Evolutionary conservation across 2,797 vertebrate genomes (phyloP).

Genomic region (Erpetoichthys calabaricus): DNA sequence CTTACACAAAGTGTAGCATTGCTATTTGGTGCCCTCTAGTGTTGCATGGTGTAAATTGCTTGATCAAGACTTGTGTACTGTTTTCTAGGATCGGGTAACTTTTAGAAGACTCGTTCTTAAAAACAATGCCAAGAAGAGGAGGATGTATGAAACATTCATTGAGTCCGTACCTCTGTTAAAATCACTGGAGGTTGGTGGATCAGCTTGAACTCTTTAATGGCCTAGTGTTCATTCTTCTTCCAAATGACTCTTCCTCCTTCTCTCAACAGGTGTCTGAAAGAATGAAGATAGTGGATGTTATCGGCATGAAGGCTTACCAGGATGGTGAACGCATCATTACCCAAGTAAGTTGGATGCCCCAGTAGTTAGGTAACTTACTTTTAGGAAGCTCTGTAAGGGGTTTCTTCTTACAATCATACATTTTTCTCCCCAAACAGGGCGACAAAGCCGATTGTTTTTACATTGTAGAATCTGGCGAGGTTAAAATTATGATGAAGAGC

Average conservation of each 20-base stretch:
- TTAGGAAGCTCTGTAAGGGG: too few relatives aligned
- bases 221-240: neutral
- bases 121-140: conserved; percentile 89
- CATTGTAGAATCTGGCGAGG: conserved; percentile 85
- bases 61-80: too few relatives aligned
- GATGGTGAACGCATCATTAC: conserved; percentile 85
- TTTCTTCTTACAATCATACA: too few relatives aligned
- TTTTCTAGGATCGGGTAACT: conserved; percentile 72
- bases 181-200: conserved; percentile 70
- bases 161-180: conserved; percentile 82
- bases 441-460: conserved; percentile 91
- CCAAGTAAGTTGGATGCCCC: too few relatives aligned
- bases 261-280: conserved; percentile 78
- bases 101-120: conserved; percentile 88
- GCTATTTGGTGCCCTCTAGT: too few relatives aligned
- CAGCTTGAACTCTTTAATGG: conserved; percentile 3
- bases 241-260: too few relatives aligned
- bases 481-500: conserved; percentile 96
- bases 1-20: too few relatives aligned
- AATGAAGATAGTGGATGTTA: conserved; percentile 96
- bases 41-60: too few relatives aligned
- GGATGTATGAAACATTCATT: conserved; percentile 75
- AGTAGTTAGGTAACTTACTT: too few relatives aligned
- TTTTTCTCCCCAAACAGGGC: conserved; percentile 58
- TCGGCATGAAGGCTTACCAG: conserved; percentile 73